phyloP scores from a whole-genome alignment of 2,113 vertebrate species.

The Sinocyclocheilus maitianheensis region DNA sequence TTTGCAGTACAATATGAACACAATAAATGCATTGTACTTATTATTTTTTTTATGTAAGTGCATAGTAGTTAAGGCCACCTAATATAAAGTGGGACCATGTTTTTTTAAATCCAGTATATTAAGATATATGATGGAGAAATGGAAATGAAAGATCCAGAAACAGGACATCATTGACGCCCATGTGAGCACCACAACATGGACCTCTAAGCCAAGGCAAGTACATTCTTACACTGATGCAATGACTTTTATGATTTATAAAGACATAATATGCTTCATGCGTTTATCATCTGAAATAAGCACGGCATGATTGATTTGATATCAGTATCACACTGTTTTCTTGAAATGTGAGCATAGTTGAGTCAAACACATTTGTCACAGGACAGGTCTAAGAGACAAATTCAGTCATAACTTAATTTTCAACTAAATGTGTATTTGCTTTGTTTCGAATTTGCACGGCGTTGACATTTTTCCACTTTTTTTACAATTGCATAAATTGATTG shows the following conservation, averaged over 20 bases:
- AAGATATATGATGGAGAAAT: background rate
- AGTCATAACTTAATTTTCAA: background rate
- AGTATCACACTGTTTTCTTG: background rate
- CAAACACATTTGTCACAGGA: background rate
- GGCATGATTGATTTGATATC: background rate
- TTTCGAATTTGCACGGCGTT: background rate
- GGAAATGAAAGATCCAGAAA: background rate
- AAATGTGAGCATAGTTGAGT: background rate
- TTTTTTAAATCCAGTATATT: background rate
- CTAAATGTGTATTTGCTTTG: background rate
- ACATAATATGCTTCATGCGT: background rate
- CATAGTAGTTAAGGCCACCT: too few species aligned
- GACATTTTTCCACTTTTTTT: background rate
- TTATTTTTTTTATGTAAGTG: too few species aligned
- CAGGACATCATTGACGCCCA: background rate
- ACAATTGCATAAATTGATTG: background rate
- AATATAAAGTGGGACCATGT: too few species aligned
- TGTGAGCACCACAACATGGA: background rate
- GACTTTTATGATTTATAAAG: background rate
- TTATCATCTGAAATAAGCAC: background rate
- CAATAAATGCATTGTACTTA: too few species aligned
- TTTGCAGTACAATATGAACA: too few species aligned
- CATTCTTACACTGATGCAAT: background rate
- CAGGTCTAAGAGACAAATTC: background rate
- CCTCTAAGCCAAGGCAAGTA: slow-evolving; percentile 13